Conservation (phyloP, 1,140 invertebrate species). For the Atta texana region DNA sequence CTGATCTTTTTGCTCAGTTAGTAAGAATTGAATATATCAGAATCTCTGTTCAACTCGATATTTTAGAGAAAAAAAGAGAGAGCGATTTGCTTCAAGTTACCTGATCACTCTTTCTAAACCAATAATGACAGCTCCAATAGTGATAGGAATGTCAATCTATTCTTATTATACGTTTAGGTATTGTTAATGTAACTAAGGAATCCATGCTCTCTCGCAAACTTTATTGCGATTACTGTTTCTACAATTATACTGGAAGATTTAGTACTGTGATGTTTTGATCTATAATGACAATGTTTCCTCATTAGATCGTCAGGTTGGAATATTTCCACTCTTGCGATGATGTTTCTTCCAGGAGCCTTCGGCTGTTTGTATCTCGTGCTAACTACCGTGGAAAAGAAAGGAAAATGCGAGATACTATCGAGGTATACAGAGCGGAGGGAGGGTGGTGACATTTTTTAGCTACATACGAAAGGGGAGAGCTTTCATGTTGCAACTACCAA, state of each 20-base stretch:
- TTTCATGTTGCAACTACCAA: conserved; percentile 62
- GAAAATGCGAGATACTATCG: conserved; percentile 57
- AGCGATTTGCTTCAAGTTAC: too few relatives aligned
- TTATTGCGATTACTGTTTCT: neutral
- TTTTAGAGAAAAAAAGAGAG: too few relatives aligned
- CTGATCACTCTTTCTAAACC: too few relatives aligned
- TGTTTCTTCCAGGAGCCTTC: conserved; percentile 20
- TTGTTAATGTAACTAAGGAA: neutral
- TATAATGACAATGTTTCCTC: conserved; percentile 1
- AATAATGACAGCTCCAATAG: too few relatives aligned
- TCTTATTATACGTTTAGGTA: too few relatives aligned
- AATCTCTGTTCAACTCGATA: too few relatives aligned
- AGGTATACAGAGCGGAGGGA: conserved; percentile 30
- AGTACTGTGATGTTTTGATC: neutral
- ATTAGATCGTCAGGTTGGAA: neutral
- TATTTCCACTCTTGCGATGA: conserved; percentile 25
- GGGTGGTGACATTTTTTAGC: conserved; percentile 60
- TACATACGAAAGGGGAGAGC: conserved; percentile 44
- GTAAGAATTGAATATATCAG: too few relatives aligned
- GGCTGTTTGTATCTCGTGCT: conserved; percentile 37
- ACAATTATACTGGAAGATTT: neutral
- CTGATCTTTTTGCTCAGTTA: too few relatives aligned
- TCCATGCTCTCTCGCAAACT: neutral
- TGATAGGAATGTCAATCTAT: too few relatives aligned
- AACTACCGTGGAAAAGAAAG: conserved; percentile 54